Base-by-base conservation (phyloP, 2,888 invertebrate species). In the Brachynemurus nebulosus region DNA sequence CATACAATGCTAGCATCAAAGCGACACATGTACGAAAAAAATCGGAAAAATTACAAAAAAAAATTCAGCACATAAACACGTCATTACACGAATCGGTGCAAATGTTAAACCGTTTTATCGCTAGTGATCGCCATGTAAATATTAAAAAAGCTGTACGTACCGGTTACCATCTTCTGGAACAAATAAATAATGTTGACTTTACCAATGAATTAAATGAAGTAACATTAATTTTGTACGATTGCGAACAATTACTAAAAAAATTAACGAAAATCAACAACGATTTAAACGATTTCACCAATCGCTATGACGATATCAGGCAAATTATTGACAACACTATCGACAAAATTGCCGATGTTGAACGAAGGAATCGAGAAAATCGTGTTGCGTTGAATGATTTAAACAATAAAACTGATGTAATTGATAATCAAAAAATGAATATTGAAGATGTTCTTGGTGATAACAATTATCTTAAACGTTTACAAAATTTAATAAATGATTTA, bases 51-150 rank as follows among this genome's bases (percentile, higher is more conserved):
- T 50, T 62, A 2, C 57, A 60, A 14, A 57, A 59, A 34, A 59
- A 61, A 42, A 50, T 66, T 3, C 55, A 60, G 20, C 57, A 60
- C 42, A 47, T 63, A 3, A 54, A 61, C n/a, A 52, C 60, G 3
- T 59, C 64, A 8, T 60, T 71, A 9, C 49, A 55, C 19, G 54
- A 60, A 44, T 61, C 59, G 1, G 59, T 64, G 12, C 54, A 59
- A 19, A 54, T 54, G 12, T 48, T 68, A 9, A 57, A 61, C 16
- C 59, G 63, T 27, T 71, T 74, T 47, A 70, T 68, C 3, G 66
- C 66, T 42, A 66, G 67, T 16, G 64, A 68, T 21, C 68, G 69
- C 36, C 71, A 72, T 47, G 54, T 75, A n/a, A 70, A 69, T 47
- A 55, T 72, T 2, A 67, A 71, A 21, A 67, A 66, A 11, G 71